Evolutionary conservation across 2,797 vertebrate species (phyloP), one percentile per base, ranked within the genome.

Genomic region (Kryptopterus vitreolus): DNA sequence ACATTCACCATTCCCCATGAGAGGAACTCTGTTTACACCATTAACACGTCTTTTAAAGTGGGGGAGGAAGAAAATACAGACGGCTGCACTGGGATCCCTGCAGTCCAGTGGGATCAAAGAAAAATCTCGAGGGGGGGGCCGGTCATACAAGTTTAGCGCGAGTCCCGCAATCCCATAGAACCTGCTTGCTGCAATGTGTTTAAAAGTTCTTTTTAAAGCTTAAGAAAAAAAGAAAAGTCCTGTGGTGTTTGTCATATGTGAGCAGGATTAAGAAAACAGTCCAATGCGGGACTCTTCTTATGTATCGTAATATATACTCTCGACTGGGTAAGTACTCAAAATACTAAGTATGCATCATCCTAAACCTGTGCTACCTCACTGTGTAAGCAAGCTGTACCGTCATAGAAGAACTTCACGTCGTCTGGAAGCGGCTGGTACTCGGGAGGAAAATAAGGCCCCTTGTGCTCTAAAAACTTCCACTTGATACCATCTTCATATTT

Each of bases 401-500:
- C 61, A 78, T 93, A 93, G 89, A 86, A 90, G 85, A 95, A 94
- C 80, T 85, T 86, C 58, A 93, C 88, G 20, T 89, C 8, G 52
- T 89, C 85, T 29, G 93, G 92, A 59, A 94, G 78, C 1, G 87
- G 87, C 84, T 90, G 88, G 87, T 92, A 93, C 3, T 88, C 87
- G 0, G 91, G 90, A 22, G 91, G 84, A 1, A 95, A 94, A 82
- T 86, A 91, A 1, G 93, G 92, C n/a, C 90, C 89, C 66, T 82
- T 87, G 81, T 93, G 91, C 85, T 95, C 91, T 71, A 95, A 89
- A 87, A 91, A 92, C 88, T 91, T 94, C 93, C 92, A 91, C 78
- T 92, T 94, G 46, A 93, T 86, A 35, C 91, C 90, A 57, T 92
- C 82, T 87, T 94, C 88, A 76, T 94, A 92, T 86, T 94, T 95